phyloP scores from a whole-genome alignment of 2,797 vertebrate genomes.

The Rhabdophis nuchalis region DNA sequence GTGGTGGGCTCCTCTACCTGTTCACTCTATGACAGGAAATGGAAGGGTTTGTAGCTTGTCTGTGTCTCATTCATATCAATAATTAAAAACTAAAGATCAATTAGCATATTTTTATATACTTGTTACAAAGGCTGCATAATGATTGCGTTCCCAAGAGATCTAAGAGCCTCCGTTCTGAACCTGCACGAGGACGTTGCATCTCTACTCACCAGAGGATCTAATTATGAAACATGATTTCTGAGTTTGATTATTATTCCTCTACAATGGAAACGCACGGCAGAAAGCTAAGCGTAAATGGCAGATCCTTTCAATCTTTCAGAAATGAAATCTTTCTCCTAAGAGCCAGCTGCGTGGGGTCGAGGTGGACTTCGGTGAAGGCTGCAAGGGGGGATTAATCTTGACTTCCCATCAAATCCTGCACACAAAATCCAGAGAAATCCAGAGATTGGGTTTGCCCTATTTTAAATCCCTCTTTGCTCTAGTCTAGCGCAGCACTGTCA shows the following conservation, averaged over 20 bases:
- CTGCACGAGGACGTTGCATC: not conserved
- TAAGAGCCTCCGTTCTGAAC: constrained; percentile 1
- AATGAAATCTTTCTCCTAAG: not conserved
- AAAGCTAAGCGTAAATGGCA: constrained; percentile 41
- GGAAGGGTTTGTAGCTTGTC: constrained; percentile 21
- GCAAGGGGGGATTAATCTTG: not conserved
- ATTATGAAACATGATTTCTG: constrained; percentile 6
- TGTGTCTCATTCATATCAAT: constrained; percentile 34
- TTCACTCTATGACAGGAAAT: constrained; percentile 15
- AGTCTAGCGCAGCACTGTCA: not conserved
- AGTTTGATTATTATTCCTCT: constrained; percentile 37
- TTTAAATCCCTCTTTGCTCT: not conserved
- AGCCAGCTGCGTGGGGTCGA: not conserved
- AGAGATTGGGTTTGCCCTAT: constrained; percentile 32
- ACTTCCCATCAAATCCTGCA: not conserved
- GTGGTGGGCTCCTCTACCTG: not conserved
- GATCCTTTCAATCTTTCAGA: constrained; percentile 30
- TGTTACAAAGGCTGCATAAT: constrained; percentile 32
- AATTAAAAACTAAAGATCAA: constrained; percentile 34
- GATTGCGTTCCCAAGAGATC: constrained; percentile 22
- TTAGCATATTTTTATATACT: constrained; percentile 37
- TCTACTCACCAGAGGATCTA: constrained; percentile 3
- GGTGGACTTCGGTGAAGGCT: not conserved
- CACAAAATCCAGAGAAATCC: constrained; percentile 32
- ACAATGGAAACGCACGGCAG: not conserved